phyloP scores from a whole-genome alignment of 2,113 vertebrate species.

The Terrapene triunguis region DNA sequence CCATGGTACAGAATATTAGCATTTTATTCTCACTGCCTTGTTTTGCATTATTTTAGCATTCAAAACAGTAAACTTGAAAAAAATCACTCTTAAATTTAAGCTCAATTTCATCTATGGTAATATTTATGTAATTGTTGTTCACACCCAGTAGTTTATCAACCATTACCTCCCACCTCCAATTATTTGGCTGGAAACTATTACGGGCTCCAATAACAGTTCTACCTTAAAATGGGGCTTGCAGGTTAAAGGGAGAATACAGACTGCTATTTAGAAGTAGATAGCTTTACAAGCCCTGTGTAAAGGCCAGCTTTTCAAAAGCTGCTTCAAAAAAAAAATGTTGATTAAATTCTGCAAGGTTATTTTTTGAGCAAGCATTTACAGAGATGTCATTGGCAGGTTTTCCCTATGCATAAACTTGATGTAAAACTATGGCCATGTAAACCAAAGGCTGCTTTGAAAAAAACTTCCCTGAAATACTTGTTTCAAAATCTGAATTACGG shows the following conservation, averaged over 20 bases:
- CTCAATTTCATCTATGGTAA: neutral
- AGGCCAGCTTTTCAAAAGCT: neutral
- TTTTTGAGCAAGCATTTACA: neutral
- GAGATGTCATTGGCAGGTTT: neutral
- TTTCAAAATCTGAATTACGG: neutral
- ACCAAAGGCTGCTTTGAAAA: neutral
- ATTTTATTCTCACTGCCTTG: neutral
- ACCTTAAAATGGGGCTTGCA: neutral
- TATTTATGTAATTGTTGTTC: neutral
- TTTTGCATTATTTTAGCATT: too few relatives aligned
- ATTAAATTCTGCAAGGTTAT: neutral
- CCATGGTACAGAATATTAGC: neutral
- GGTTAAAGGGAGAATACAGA: neutral
- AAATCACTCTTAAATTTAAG: too few relatives aligned
- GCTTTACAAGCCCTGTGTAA: neutral
- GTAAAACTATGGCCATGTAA: neutral
- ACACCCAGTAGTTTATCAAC: neutral
- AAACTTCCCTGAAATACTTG: neutral
- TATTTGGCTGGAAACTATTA: neutral
- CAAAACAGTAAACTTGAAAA: neutral
- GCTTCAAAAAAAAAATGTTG: neutral
- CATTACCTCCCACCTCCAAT: neutral
- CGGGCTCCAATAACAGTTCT: neutral
- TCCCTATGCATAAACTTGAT: rapidly evolving
- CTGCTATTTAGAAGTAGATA: neutral